Evolutionary conservation across 1,140 invertebrate genomes (phyloP).

Genomic region (Drosophila bocqueti): DNA sequence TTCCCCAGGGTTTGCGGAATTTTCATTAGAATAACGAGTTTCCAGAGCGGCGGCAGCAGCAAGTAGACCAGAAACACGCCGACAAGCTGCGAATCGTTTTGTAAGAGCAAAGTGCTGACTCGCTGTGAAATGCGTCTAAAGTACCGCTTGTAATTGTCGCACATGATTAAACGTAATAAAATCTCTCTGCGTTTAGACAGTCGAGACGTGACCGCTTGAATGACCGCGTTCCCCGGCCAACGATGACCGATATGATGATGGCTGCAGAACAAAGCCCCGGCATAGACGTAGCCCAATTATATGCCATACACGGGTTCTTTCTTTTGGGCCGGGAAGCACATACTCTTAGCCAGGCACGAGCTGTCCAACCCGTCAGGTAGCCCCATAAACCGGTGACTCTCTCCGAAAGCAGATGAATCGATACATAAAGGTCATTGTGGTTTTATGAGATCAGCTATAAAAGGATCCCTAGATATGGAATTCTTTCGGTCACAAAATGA

Average conservation of each 20-base stretch:
- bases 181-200: slow-evolving; percentile 63
- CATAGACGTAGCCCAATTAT: slow-evolving; percentile 40
- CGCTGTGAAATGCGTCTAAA: slow-evolving; percentile 67
- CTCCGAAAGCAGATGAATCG: slow-evolving; percentile 23
- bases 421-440: slow-evolving; percentile 38
- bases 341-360: slow-evolving; percentile 24
- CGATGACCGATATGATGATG: slow-evolving; percentile 45
- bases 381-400: slow-evolving; percentile 12
- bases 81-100: slow-evolving; percentile 37
- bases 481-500: not conserved
- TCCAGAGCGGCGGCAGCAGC: slow-evolving; percentile 17
- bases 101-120: slow-evolving; percentile 29
- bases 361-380: slow-evolving; percentile 19
- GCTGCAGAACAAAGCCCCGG: slow-evolving; percentile 10
- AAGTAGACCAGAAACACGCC: slow-evolving; percentile 52
- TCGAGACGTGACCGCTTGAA: slow-evolving; percentile 53
- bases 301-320: slow-evolving; percentile 21
- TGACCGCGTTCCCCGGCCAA: slow-evolving; percentile 35
- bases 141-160: slow-evolving; percentile 73
- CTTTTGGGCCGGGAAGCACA: slow-evolving; percentile 20
- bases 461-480: slow-evolving; percentile 2
- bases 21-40: slow-evolving; percentile 49
- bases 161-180: slow-evolving; percentile 72
- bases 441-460: slow-evolving; percentile 15
- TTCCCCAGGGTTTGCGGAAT: slow-evolving; percentile 39